These are phyloP conservation scores for Vollenhovia emeryi DNA, from an alignment of 1,140 invertebrate genomes.

Conservation along the genomic window DNA sequence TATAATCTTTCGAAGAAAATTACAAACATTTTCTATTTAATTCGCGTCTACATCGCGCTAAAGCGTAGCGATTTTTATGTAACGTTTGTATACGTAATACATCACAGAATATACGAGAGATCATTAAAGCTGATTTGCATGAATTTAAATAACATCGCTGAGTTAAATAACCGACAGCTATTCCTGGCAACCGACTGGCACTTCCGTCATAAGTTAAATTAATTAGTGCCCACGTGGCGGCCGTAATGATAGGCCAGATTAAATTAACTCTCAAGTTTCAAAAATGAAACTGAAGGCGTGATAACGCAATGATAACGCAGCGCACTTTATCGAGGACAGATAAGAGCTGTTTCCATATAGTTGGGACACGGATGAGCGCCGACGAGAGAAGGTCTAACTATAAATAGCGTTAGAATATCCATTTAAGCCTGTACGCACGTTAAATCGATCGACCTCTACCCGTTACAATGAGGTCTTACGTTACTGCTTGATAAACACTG, in stretches of 20 bases:
- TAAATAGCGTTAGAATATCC: constrained; percentile 73
- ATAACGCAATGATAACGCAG: constrained; percentile 6
- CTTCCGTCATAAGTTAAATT: constrained; percentile 34
- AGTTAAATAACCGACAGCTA: constrained; percentile 36
- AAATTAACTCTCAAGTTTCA: constrained; percentile 6
- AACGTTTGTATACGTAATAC: neutral
- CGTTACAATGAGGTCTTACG: constrained; percentile 43
- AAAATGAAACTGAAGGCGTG: neutral
- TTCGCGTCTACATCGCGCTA: neutral
- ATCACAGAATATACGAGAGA: neutral
- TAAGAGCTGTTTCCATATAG: constrained; percentile 43
- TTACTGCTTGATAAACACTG: constrained; percentile 46
- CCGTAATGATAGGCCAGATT: constrained; percentile 6
- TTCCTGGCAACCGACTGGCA: constrained; percentile 9
- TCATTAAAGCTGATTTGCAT: constrained; percentile 36
- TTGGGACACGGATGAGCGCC: constrained; percentile 54
- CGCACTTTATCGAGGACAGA: constrained; percentile 32
- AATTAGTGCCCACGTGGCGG: constrained; percentile 6
- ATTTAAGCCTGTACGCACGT: constrained; percentile 69
- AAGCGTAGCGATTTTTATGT: neutral
- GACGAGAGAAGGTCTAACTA: constrained; percentile 59
- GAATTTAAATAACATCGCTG: constrained; percentile 21
- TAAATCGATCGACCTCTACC: constrained; percentile 65
- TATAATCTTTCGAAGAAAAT: neutral
- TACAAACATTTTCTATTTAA: neutral